These are phyloP conservation scores for Torymus texanus DNA, from an alignment of 2,888 invertebrate genomes.

Conservation along the genomic window DNA sequence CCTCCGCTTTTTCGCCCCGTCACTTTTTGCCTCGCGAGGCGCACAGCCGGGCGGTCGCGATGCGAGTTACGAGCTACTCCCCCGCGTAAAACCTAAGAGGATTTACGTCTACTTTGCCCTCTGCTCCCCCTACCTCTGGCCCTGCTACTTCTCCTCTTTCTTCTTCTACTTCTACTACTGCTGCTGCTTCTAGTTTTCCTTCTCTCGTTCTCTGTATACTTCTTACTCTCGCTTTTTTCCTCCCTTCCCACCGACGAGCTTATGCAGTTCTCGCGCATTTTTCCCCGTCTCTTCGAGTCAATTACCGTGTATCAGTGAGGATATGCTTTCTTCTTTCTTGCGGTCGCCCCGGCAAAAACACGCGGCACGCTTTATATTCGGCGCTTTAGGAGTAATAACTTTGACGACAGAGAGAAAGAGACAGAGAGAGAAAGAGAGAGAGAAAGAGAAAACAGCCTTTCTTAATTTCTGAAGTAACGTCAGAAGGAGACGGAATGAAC, in stretches of 20 bases:
- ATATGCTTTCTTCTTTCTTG: no score
- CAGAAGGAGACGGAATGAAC: neutral
- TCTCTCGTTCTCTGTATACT: neutral
- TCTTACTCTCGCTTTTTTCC: conserved; percentile 13
- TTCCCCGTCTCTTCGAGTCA: conserved; percentile 27
- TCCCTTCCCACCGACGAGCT: neutral
- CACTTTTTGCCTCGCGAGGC: conserved; percentile 44
- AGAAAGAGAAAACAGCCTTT: neutral
- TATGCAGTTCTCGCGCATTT: neutral
- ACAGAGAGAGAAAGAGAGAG: no score
- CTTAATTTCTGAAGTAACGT: conserved; percentile 32
- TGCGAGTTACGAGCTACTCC: conserved; percentile 36
- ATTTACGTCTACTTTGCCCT: conserved; percentile 52
- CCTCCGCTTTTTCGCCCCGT: conserved; percentile 26
- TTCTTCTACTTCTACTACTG: neutral
- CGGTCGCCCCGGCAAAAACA: neutral
- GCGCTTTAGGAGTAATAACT: conserved; percentile 36
- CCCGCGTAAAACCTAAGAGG: conserved; percentile 51
- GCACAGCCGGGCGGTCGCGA: conserved; percentile 26
- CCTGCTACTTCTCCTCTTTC: neutral
- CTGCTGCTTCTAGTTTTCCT: neutral
- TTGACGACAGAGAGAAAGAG: neutral
- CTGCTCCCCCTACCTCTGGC: neutral
- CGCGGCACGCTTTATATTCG: conserved; percentile 11
- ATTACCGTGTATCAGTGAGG: conserved; percentile 39